A percentile compares a stretch with the other conserved stretches of the same genome.
phyloP scores from a whole-genome alignment of 2,797 vertebrate genomes.

The Pseudocheirus occidentalis region DNA sequence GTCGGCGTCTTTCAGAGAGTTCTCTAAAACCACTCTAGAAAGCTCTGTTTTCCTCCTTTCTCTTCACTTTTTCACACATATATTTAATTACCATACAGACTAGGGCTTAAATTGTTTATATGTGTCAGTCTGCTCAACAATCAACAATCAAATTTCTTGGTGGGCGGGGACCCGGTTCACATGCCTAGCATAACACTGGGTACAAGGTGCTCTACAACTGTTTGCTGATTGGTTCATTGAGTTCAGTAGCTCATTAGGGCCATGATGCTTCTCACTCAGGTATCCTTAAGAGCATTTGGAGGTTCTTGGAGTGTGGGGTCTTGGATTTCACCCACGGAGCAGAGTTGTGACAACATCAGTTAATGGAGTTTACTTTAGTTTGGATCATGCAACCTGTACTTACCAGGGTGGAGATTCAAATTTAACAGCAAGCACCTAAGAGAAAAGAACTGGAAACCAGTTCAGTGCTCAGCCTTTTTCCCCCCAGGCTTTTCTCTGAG shows the following conservation, averaged over 20 bases:
- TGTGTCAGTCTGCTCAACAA: not conserved
- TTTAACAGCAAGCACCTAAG: not conserved
- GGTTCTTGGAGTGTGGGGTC: not conserved
- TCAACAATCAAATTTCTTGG: not conserved
- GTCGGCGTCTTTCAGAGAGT: not conserved
- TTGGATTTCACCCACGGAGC: conserved; percentile 46
- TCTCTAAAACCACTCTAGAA: not conserved
- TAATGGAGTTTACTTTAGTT: not conserved
- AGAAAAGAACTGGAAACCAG: not conserved
- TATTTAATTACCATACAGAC: not conserved
- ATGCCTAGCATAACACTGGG: not conserved
- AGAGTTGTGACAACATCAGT: conserved; percentile 36
- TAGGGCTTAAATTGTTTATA: not conserved
- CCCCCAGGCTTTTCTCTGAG: not conserved
- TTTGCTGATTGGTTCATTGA: not conserved
- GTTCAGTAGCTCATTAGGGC: not conserved
- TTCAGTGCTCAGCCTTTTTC: not conserved
- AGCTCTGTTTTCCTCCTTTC: not conserved
- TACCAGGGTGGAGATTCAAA: not conserved
- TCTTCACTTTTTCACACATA: not conserved
- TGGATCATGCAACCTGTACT: not conserved
- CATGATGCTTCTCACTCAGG: conserved; percentile 21
- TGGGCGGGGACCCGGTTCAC: not conserved
- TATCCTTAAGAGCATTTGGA: conserved; percentile 1
- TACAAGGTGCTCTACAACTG: not conserved